Conservation (phyloP, 2,113 vertebrate species). For the Tachysurus vachellii region DNA sequence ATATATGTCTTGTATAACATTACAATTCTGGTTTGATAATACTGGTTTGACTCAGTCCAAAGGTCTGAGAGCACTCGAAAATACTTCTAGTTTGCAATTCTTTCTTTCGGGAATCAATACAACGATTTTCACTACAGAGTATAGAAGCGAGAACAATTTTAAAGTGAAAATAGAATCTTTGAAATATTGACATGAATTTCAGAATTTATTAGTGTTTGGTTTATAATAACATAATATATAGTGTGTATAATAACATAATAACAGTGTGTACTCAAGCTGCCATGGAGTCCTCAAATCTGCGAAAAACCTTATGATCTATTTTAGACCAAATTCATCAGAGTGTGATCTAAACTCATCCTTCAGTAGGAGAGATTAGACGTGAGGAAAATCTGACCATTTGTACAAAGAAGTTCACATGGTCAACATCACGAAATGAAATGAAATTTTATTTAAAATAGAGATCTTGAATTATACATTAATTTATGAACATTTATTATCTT, state of each 20-base stretch:
- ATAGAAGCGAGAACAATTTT: not conserved
- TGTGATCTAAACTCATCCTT: not conserved
- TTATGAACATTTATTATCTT: not conserved
- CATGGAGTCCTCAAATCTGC: not conserved
- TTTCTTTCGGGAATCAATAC: not conserved
- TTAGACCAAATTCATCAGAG: not conserved
- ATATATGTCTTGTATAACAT: slow-evolving; percentile 17
- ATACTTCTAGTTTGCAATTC: not conserved
- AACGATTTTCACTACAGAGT: not conserved
- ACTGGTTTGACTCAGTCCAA: not conserved
- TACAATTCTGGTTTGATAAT: not conserved
- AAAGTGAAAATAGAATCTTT: not conserved
- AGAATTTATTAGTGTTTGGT: not conserved
- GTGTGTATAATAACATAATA: no score
- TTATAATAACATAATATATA: not conserved
- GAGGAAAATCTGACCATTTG: not conserved
- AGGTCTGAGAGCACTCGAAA: not conserved
- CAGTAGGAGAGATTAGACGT: not conserved
- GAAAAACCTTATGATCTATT: not conserved
- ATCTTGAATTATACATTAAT: not conserved
- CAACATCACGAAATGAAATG: not conserved
- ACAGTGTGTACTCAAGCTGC: not conserved
- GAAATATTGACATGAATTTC: not conserved
- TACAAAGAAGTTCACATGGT: not conserved
- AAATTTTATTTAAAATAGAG: not conserved